A percentile compares a stretch with the other conserved stretches of the same genome.
phyloP scores from a whole-genome alignment of 2,113 vertebrate genomes.

The Nerophis lumbriciformis region DNA sequence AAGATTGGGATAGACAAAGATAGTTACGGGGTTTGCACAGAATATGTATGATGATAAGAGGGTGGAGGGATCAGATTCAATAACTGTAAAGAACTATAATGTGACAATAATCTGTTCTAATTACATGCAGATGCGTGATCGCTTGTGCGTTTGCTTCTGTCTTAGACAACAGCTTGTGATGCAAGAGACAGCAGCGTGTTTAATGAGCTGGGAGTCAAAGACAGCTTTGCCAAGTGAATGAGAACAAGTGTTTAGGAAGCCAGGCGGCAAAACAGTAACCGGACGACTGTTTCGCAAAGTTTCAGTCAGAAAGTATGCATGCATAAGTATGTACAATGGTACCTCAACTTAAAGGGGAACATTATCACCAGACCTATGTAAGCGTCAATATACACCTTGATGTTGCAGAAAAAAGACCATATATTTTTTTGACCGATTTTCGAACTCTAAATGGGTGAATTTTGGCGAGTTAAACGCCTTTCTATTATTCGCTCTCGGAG shows the following conservation, averaged over 20 bases:
- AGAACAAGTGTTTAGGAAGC: constrained; percentile 19
- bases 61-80: constrained; percentile 42
- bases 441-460: too few species aligned
- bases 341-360: too few species aligned
- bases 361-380: too few species aligned
- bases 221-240: constrained; percentile 21
- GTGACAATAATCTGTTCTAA: constrained; percentile 53
- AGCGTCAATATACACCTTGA: too few species aligned
- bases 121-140: constrained; percentile 44
- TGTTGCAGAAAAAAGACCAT: too few species aligned
- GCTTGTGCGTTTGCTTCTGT: constrained; percentile 45
- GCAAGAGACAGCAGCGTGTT: constrained; percentile 18
- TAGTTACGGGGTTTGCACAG: constrained; percentile 46
- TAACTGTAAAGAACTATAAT: constrained; percentile 51
- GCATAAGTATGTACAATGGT: not conserved
- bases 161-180: constrained; percentile 25
- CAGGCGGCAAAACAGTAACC: not conserved
- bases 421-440: too few species aligned
- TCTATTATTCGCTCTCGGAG: too few species aligned
- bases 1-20: constrained; percentile 39
- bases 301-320: constrained; percentile 8
- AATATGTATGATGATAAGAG: constrained; percentile 45
- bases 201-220: constrained; percentile 42
- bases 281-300: constrained; percentile 6
- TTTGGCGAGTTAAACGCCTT: too few species aligned